Evolutionary conservation across 1,140 invertebrate species (phyloP).

Genomic region (Mya arenaria): DNA sequence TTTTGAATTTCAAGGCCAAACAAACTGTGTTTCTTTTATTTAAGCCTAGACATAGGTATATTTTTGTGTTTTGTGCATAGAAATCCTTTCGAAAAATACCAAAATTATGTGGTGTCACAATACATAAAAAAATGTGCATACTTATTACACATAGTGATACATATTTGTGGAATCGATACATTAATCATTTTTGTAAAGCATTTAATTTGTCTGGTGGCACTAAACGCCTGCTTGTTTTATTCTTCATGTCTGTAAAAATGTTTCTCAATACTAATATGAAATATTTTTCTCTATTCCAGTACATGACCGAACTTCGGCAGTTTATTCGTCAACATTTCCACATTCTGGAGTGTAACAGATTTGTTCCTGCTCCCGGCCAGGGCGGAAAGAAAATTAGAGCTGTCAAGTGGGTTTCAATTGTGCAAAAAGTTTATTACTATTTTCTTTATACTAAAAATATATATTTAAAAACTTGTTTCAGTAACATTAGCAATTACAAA

Average conservation of each 20-base stretch:
- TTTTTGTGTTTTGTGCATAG: no score
- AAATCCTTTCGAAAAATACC: no score
- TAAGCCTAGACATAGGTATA: no score
- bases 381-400: conserved; percentile 53
- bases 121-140: background rate
- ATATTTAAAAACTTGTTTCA: no score
- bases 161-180: background rate
- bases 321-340: conserved; percentile 67
- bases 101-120: no score
- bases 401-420: conserved; percentile 67
- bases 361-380: conserved; percentile 68
- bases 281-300: conserved; percentile 56
- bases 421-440: no score
- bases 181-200: background rate
- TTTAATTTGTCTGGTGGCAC: background rate
- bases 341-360: conserved; percentile 67
- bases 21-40: no score
- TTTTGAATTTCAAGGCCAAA: no score
- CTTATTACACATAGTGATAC: background rate
- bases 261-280: background rate
- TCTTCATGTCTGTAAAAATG: background rate
- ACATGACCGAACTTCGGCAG: conserved; percentile 43
- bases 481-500: no score
- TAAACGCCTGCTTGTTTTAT: background rate
- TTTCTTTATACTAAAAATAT: no score